Base-by-base conservation (phyloP, 2,888 invertebrate species). In the Coenonympha glycerion region DNA sequence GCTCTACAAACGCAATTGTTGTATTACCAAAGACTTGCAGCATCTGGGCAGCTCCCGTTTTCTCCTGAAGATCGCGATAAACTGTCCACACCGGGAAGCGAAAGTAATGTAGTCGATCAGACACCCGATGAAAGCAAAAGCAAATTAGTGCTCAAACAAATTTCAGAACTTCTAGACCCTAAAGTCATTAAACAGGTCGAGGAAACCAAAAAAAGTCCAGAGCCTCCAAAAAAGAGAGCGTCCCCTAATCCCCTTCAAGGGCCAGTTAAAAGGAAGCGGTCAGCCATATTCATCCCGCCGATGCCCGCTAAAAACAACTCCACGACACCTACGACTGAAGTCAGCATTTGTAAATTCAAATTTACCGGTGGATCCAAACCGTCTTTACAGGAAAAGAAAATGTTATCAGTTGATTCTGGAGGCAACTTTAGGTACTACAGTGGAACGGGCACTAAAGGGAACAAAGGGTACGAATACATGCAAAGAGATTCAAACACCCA, bases 321-420 rank as follows among this genome's bases (percentile, higher is more conserved):
- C 4, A 89, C 91, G 2, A 93, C 93, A 62, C 94, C 94, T 0
- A 92, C 94, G 0, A 93, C 94, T 0, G 94, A 95, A 76, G 96
- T 95, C 33, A 94, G 94, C 74, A 96, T 96, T 68, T 96, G 96
- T 73, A 96, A 96, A 76, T 96, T 96, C 70, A 96, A 96, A 73
- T 96, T 96, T 71, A 96, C 95, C 0, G 96, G 96, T 0, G 96
- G 96, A 0, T 94, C 95, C 0, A 95, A 95, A 59, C 96, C 96
- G 0, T 92, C 92, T 51, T 71, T 96, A 40, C 95, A 96, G 71
- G 96, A 96, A 68, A 96, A 96, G 79, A 96, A 96, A 76, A 95
- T 95, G 91, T 87, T 96, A 0, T 95, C 95, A 0, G 95, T 96
- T 0, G 96, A 96, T 72, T 92, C 95, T 0, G 95, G 95, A 1